A percentile compares a stretch with the other conserved stretches of the same genome.
Evolutionary conservation across 2,888 invertebrate genomes (phyloP).

Genomic region (Drosophila formosana): DNA sequence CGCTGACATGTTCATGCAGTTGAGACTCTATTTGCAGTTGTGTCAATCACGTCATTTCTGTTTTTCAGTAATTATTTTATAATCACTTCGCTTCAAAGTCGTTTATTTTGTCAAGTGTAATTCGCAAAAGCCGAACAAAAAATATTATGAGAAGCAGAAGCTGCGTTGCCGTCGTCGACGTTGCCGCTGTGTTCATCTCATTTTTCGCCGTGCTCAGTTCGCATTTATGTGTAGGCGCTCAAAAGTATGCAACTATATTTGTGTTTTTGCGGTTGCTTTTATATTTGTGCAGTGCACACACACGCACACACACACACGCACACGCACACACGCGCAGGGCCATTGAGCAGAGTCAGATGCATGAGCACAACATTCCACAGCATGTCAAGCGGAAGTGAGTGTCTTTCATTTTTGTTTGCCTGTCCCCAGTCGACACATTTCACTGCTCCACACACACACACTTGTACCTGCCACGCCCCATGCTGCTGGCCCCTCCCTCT

Average conservation of each 20-base stretch:
- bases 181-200: constrained; percentile 43
- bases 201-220: constrained; percentile 47
- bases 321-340: constrained; percentile 11
- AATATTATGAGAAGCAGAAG: constrained; percentile 37
- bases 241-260: constrained; percentile 74
- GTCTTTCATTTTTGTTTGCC: constrained; percentile 80
- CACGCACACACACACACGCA: constrained; percentile 22
- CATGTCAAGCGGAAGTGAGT: constrained; percentile 82
- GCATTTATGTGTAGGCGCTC: constrained; percentile 73
- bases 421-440: constrained; percentile 46
- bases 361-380: constrained; percentile 71
- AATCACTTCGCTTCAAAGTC: background rate
- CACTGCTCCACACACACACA: constrained; percentile 21
- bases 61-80: background rate
- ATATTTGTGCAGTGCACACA: constrained; percentile 67
- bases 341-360: constrained; percentile 70
- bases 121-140: constrained; percentile 15
- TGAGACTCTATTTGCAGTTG: background rate
- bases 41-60: background rate
- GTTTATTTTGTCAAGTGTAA: constrained; percentile 32
- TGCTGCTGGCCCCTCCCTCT: background rate
- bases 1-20: too few relatives aligned
- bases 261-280: constrained; percentile 76
- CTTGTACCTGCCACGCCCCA: constrained; percentile 39
- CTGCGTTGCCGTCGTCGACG: background rate